phyloP scores from a whole-genome alignment of 2,797 vertebrate genomes.

The Emys orbicularis region DNA sequence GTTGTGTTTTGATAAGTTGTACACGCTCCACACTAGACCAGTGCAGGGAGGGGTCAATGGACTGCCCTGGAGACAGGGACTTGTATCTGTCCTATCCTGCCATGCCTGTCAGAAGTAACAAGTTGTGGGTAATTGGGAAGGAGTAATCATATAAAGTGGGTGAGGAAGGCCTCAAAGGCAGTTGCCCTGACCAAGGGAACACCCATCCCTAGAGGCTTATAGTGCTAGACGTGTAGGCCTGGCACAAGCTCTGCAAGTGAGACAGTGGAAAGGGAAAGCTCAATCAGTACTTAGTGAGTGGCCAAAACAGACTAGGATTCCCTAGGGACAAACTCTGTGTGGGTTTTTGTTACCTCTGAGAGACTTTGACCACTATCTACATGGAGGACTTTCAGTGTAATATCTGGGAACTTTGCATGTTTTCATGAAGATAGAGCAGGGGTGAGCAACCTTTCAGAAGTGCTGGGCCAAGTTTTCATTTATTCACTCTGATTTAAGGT shows the following conservation, averaged over 20 bases:
- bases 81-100: not conserved
- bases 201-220: not conserved
- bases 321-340: too few species aligned
- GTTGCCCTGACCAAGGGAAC: not conserved
- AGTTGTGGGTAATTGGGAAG: not conserved
- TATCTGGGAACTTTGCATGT: not conserved
- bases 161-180: not conserved
- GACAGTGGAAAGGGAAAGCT: not conserved
- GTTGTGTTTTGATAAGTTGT: not conserved
- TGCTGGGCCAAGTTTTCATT: too few species aligned
- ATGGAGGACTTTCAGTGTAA: not conserved
- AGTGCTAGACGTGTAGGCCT: not conserved
- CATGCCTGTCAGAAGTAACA: not conserved
- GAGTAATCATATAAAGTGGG: not conserved
- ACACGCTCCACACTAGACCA: not conserved
- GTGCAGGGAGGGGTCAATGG: not conserved
- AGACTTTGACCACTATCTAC: not conserved
- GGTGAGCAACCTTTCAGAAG: too few species aligned
- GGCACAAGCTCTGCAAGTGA: not conserved
- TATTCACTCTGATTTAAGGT: too few species aligned
- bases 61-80: not conserved
- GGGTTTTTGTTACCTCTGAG: not conserved
- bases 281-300: not conserved
- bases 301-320: not conserved
- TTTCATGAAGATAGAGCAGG: not conserved